Evolutionary conservation across 1,140 invertebrate species (phyloP).

Genomic region (Euura saliciscinereae): DNA sequence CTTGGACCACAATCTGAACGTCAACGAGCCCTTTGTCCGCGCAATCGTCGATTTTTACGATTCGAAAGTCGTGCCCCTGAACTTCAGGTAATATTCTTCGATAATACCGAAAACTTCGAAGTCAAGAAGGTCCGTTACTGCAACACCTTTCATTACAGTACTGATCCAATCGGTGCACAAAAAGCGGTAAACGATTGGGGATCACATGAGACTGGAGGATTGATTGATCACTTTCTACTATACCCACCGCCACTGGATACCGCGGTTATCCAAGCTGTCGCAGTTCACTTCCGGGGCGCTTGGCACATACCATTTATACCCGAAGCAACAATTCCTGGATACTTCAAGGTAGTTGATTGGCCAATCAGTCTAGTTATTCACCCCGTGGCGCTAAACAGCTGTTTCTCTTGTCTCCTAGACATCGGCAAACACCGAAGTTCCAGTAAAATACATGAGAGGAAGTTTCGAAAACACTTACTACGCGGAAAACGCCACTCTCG

Average conservation of each 20-base stretch:
- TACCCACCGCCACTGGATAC: neutral
- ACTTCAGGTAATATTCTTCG: neutral
- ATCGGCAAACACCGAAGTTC: neutral
- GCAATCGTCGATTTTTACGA: neutral
- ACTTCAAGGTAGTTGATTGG: neutral
- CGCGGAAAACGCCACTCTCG: neutral
- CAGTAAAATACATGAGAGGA: neutral
- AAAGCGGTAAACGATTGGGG: neutral
- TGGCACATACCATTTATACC: constrained; percentile 4
- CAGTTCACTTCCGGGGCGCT: constrained; percentile 2
- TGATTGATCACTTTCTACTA: neutral
- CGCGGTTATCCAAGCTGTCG: neutral
- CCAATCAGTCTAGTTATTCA: neutral
- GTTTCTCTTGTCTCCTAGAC: neutral
- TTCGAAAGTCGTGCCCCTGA: neutral
- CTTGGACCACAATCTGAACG: neutral
- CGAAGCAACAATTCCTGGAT: neutral
- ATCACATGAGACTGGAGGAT: neutral
- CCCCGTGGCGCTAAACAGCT: neutral
- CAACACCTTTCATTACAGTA: neutral
- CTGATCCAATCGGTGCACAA: neutral
- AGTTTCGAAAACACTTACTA: neutral
- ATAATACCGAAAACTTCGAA: no score
- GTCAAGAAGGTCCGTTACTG: no score
- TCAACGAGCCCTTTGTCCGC: neutral